These are phyloP conservation scores for Candoia aspera DNA, from an alignment of 2,113 vertebrate genomes.

Conservation along the genomic window DNA sequence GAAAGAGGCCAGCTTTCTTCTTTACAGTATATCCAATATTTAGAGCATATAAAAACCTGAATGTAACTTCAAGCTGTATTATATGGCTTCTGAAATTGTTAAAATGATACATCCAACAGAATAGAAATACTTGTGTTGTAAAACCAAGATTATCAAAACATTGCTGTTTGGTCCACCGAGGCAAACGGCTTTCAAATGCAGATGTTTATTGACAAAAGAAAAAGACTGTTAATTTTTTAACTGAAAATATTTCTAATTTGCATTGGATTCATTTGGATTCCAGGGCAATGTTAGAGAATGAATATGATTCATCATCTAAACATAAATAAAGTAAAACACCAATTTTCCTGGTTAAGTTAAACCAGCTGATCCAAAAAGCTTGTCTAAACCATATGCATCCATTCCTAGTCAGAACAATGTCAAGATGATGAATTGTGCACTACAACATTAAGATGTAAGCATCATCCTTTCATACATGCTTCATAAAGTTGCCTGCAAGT, in stretches of 20 bases:
- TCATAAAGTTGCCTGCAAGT: neutral
- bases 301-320: neutral
- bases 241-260: neutral
- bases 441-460: neutral
- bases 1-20: slow-evolving; percentile 25
- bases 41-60: slow-evolving; percentile 25
- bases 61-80: slow-evolving; percentile 1
- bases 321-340: neutral
- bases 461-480: neutral
- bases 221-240: neutral
- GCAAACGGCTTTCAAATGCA: neutral
- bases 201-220: neutral
- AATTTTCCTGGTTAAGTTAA: neutral
- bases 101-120: slow-evolving; percentile 24
- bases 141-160: slow-evolving; percentile 8
- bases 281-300: neutral
- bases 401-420: neutral
- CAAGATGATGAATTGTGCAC: neutral
- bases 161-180: neutral
- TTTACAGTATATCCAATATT: slow-evolving; percentile 10
- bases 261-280: neutral
- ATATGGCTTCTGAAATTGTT: neutral
- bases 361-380: neutral
- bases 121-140: neutral
- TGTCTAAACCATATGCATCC: neutral